phyloP scores from a whole-genome alignment of 1,140 invertebrate species.

The Periplaneta americana region DNA sequence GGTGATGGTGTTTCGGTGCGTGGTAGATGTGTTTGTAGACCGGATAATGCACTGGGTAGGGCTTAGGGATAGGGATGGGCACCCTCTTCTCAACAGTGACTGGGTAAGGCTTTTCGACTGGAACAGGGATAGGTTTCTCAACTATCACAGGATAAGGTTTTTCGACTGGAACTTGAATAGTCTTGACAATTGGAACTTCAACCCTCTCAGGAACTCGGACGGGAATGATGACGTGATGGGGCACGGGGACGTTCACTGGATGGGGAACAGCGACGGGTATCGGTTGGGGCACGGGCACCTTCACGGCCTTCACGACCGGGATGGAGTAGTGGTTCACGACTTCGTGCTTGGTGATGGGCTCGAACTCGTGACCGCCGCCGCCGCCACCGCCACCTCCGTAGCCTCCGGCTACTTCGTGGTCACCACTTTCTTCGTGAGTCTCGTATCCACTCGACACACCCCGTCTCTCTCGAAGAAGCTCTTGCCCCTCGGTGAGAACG shows the following conservation, averaged over 20 bases:
- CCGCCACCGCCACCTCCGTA: neutral
- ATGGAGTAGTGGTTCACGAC: conserved; percentile 22
- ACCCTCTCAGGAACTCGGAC: conserved; percentile 48
- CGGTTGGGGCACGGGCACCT: conserved; percentile 24
- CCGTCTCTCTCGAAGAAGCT: neutral
- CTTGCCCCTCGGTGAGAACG: neutral
- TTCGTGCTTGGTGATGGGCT: conserved; percentile 22
- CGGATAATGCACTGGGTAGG: conserved; percentile 69
- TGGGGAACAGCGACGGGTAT: conserved; percentile 25
- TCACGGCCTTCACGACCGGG: conserved; percentile 23
- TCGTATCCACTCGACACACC: too few relatives aligned
- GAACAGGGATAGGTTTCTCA: conserved; percentile 68
- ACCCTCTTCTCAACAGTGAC: conserved; percentile 73
- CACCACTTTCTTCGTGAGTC: neutral
- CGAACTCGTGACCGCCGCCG: neutral
- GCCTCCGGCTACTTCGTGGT: neutral
- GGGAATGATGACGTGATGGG: conserved; percentile 15
- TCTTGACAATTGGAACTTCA: conserved; percentile 47
- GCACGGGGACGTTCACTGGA: conserved; percentile 22
- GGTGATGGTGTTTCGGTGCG: neutral
- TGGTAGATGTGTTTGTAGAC: conserved; percentile 72
- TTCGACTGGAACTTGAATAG: conserved; percentile 21
- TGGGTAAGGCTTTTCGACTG: conserved; percentile 71
- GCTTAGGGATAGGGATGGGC: conserved; percentile 67
- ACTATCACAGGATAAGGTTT: conserved; percentile 29